Evolutionary conservation across 2,113 vertebrate genomes (phyloP).

Genomic region (Pangasianodon hypophthalmus): DNA sequence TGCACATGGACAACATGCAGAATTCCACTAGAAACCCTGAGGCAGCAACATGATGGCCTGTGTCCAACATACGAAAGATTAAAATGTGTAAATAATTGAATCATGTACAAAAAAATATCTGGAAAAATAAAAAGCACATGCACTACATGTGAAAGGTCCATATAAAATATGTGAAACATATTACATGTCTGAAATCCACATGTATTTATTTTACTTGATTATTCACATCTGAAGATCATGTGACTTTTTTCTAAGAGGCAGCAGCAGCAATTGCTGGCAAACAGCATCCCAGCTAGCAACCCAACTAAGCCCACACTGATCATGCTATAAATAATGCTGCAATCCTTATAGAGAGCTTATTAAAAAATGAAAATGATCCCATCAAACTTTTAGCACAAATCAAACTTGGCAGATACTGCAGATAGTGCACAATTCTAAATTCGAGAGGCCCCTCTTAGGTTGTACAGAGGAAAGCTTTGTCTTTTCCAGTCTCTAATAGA

Average conservation of each 20-base stretch:
- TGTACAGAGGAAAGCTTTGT: slow-evolving; percentile 17
- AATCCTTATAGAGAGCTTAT: neutral
- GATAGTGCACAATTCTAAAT: neutral
- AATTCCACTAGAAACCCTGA: neutral
- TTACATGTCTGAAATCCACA: neutral
- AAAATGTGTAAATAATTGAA: neutral
- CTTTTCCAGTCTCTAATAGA: slow-evolving; percentile 25
- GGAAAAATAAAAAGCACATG: neutral
- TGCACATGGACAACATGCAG: neutral
- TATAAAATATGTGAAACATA: neutral
- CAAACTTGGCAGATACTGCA: neutral
- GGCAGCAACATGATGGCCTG: neutral
- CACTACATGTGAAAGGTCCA: neutral
- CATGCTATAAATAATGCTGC: neutral
- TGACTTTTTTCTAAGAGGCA: neutral
- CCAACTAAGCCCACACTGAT: no score
- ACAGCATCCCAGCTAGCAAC: no score
- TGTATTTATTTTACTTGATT: neutral
- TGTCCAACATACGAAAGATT: neutral
- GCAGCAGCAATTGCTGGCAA: neutral
- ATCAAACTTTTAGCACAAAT: neutral
- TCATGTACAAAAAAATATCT: neutral
- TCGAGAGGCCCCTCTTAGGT: slow-evolving; percentile 27
- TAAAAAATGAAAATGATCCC: neutral
- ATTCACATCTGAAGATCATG: neutral